phyloP scores from a whole-genome alignment of 2,113 vertebrate species.

The Hippocampus mohnikei region DNA sequence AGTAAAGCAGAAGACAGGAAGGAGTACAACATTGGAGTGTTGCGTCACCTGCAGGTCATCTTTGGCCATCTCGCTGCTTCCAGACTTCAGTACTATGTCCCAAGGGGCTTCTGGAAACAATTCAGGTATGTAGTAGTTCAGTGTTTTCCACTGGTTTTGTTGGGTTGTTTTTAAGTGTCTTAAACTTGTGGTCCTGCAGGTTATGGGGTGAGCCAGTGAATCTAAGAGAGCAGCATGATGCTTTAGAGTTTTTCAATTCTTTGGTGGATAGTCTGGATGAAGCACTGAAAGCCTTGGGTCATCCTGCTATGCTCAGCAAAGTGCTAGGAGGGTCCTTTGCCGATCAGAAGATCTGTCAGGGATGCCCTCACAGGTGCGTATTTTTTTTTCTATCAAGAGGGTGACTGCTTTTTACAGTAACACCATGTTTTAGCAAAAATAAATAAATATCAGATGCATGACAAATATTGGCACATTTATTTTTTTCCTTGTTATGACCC shows the following conservation, averaged over 20 bases:
- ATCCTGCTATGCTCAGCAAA: conserved; percentile 97
- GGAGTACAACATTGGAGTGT: conserved; percentile 98
- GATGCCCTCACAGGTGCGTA: conserved; percentile 90
- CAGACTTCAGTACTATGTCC: conserved; percentile 95
- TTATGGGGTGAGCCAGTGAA: conserved; percentile 99
- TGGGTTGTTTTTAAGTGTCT: not conserved
- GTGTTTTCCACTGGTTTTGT: not conserved
- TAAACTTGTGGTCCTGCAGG: conserved; percentile 59
- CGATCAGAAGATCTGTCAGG: conserved; percentile 99
- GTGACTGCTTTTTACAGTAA: not conserved
- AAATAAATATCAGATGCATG: not conserved
- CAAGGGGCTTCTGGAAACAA: conserved; percentile 98
- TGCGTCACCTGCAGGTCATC: conserved; percentile 96
- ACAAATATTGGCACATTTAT: not conserved
- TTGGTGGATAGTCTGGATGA: conserved; percentile 98
- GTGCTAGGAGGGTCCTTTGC: conserved; percentile 98
- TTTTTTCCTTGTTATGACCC: not conserved
- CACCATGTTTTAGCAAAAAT: not conserved
- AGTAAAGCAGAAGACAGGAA: conserved; percentile 97
- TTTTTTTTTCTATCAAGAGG: not conserved
- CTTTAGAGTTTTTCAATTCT: conserved; percentile 98
- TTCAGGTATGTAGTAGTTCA: conserved; percentile 78
- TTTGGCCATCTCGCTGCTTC: conserved; percentile 97
- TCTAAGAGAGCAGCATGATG: conserved; percentile 95
- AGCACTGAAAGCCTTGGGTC: conserved; percentile 95